Conservation (phyloP, 2,113 vertebrate species). For the Climacteris rufus region DNA sequence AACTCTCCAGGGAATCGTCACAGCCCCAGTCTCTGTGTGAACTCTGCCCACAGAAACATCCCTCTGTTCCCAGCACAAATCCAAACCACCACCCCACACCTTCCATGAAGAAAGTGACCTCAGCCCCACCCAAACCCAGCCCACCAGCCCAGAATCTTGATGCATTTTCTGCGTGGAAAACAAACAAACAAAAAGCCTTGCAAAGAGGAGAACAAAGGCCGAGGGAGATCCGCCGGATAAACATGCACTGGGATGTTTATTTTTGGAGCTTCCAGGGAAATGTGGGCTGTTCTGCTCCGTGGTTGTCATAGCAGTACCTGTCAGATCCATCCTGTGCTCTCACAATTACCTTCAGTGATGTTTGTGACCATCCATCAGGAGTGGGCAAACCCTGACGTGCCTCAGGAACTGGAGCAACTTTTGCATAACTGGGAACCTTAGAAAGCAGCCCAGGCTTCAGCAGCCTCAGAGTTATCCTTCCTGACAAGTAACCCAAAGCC, state of each 20-base stretch:
- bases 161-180: not conserved
- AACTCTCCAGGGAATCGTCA: not conserved
- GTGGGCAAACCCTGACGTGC: not conserved
- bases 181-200: not conserved
- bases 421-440: not conserved
- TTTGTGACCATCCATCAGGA: not conserved
- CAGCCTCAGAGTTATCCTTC: not conserved
- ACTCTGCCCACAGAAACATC: not conserved
- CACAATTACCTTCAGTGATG: not conserved
- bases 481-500: not conserved
- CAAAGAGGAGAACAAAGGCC: not conserved
- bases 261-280: constrained; percentile 18
- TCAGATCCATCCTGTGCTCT: not conserved
- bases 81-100: not conserved
- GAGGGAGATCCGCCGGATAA: rapidly evolving
- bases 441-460: not conserved
- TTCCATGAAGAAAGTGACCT: not conserved
- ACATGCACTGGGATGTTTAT: not conserved
- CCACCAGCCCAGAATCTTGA: not conserved
- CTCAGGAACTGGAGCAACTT: not conserved
- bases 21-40: not conserved
- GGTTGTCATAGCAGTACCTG: constrained; percentile 54
- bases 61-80: not conserved
- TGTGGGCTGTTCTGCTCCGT: not conserved
- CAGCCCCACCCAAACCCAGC: not conserved